Evolutionary conservation across 2,888 invertebrate species (phyloP), one percentile per base, ranked within the genome.

Genomic region (Drosophila borborema): DNA sequence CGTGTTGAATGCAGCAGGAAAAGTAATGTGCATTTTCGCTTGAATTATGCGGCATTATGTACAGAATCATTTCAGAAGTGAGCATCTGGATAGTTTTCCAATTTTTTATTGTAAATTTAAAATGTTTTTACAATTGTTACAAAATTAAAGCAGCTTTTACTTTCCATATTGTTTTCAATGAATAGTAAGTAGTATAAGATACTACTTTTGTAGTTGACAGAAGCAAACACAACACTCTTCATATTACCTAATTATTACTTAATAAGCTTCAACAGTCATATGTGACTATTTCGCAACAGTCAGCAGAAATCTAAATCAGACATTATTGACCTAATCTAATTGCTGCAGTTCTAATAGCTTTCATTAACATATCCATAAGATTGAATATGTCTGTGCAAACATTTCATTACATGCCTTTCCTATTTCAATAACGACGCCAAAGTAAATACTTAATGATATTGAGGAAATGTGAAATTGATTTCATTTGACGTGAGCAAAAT

Each of bases 371-470:
- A 58, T 46, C 36, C 55, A 9, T 45, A 7, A 66, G 5, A 16
- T 38, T n/a, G 12, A 12, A 31, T 53, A 16, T 18, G 31, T 10
- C 36, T 48, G n/a, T 28, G 23, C 3, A 3, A 1, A 38, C n/a
- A 40, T 40, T 23, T 38, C 36, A 4, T 12, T 46, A 20, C 36
- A 40, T 12, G 54, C 40, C 16, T 31, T 58, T 58, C 16, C 46
- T 20, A 48, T 31, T 8, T 10, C 48, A 63, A 16, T 31, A 28
- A 38, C 5, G 14, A 41, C 43, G 31, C 49, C 43, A 48, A 49
- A n/a, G 54, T 58, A 71, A 75, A 75, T 77, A 80, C 48, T 80
- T 75, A 75, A 80, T 77, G 61, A 67, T 64, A 64, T 74, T 77
- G 67, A 72, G 36, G 48, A 69, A 70, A 56, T 63, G 34, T 36